Base-by-base conservation (phyloP, 2,888 invertebrate species). In the Andrena bucephala region DNA sequence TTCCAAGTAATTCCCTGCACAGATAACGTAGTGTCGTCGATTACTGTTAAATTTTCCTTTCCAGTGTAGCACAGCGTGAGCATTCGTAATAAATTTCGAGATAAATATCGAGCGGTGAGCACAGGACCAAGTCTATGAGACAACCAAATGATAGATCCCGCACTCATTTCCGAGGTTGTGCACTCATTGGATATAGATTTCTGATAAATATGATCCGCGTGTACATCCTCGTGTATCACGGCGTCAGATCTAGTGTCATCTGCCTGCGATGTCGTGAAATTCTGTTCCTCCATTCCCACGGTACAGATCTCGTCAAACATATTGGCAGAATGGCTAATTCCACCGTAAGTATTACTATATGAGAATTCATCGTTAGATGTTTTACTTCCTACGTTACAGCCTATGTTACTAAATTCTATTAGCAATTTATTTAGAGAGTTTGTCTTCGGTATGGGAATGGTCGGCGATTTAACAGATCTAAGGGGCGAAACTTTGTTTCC, bases 81-180 rank as follows among this genome's bases (percentile, higher is more conserved):
- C 98, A 99, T 99, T 91, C 99, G 96, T 13, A 99, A 95, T 85
- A 99, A 95, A 95, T 99, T 99, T 80, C 98, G 96, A 0, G 99
- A 97, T 36, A 99, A 95, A 94, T 98, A 97, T 87, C 98, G 96
- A 57, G 99, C 98, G 0, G 98, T 98, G 31, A 99, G 95, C 65
- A 99, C 98, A 0, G 99, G 99, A 0, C 99, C 99, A 24, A 99
- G 94, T 84, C 99, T 96, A 94, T 99, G 98, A 0, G 98, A 97
- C 78, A 99, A 92, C 99, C 99, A 99, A 81, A 98, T 96, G 0
- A 98, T 94, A 90, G 98, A 98, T 91, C 98, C 98, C 0, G 96
- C 96, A 91, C 97, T 97, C 96, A 98, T 97, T 92, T 98, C 98
- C 0, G 98, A 97, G 84, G 97, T 97, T 92, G 96, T 97, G 57